Evolutionary conservation across 1,140 invertebrate species (phyloP).

Genomic region (Scaptodrosophila lebanonensis): DNA sequence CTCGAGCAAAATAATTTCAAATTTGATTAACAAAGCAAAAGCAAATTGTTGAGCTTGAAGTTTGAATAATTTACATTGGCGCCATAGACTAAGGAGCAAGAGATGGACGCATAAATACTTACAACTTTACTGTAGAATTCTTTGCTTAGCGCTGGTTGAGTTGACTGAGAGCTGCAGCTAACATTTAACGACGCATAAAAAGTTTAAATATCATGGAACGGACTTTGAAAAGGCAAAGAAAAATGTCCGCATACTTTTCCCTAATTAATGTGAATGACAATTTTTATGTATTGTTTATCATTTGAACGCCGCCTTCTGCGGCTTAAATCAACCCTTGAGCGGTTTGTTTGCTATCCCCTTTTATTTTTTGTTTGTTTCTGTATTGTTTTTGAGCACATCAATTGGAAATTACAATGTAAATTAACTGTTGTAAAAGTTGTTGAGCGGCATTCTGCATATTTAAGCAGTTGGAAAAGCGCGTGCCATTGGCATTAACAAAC

Average conservation of each 20-base stretch:
- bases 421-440: constrained; percentile 46
- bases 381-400: constrained; percentile 22
- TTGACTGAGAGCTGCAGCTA: constrained; percentile 21
- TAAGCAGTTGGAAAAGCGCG: constrained; percentile 30
- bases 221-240: constrained; percentile 21
- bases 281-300: constrained; percentile 38
- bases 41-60: constrained; percentile 46
- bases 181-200: constrained; percentile 63
- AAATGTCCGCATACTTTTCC: constrained; percentile 39
- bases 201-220: constrained; percentile 43
- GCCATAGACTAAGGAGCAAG: too few species aligned
- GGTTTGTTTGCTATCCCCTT: constrained; percentile 22
- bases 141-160: constrained; percentile 4
- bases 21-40: constrained; percentile 38
- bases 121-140: too few species aligned
- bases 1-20: constrained; percentile 1
- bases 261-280: constrained; percentile 60
- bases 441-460: constrained; percentile 28
- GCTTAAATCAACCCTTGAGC: constrained; percentile 21
- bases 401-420: constrained; percentile 54
- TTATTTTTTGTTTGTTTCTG: constrained; percentile 2
- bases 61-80: constrained; percentile 61
- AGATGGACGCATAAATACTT: too few species aligned
- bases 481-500: constrained; percentile 4
- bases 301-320: constrained; percentile 8